Evolutionary conservation across 2,888 invertebrate species (phyloP), one percentile per base, ranked within the genome.

Genomic region (Parascotia fuliginaria): DNA sequence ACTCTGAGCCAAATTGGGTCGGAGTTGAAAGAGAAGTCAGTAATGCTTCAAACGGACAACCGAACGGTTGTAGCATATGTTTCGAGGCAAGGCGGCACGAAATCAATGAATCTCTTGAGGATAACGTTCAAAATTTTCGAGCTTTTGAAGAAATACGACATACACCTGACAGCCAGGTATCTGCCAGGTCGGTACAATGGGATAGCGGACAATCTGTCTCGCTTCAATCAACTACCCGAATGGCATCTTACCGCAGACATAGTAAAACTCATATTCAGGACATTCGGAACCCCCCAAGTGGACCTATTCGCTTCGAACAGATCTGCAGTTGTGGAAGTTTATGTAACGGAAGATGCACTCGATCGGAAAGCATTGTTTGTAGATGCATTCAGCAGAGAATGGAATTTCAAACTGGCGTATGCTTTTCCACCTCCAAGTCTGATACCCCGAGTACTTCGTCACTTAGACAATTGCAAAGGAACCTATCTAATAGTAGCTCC

Each of bases 401-500:
- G 27, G 27, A n/a, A 27, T 9, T 27, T 9, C 27, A 27, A 27
- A n/a, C n/a, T 27, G n/a, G 27, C 27, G n/a, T 27, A n/a, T 9
- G n/a, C n/a, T n/a, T 27, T 27, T 27, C 27, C 27, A 27, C 27
- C 1, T n/a, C 27, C 27, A 3, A 9, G 9, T 1, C 9, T 27
- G 27, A 27, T 27, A 9, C n/a, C n/a, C n/a, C n/a, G n/a, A n/a
- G n/a, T n/a, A n/a, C n/a, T n/a, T n/a, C n/a, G n/a, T n/a, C 19
- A 19, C 19, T 5, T 19, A 19, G 5, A 19, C 19, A 19, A 19
- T 3, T 2, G 3, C 5, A 3, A 2, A 5, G 19, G 19, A 19
- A 3, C 19, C 2, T 19, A 3, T 19, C 19, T 19, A 19, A 5
- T 19, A 5, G 19, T 19, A 3, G 19, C 5, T 1, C 60, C 65